These are phyloP conservation scores for Diachasma alloeum DNA, from an alignment of 1,140 invertebrate species.

Conservation along the genomic window DNA sequence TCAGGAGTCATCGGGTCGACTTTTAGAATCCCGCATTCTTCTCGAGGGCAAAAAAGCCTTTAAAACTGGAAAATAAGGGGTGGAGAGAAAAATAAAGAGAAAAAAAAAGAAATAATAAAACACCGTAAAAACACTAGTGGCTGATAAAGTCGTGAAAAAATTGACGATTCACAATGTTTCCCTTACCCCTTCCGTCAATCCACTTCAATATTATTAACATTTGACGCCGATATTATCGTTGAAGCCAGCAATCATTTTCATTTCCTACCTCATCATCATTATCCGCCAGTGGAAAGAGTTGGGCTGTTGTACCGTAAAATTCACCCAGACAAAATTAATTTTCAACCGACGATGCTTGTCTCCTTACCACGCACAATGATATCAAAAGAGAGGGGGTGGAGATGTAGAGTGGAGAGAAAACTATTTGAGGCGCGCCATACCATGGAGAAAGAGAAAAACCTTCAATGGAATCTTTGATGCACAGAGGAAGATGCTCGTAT, in stretches of 20 bases:
- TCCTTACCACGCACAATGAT: not conserved
- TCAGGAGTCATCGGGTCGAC: not conserved
- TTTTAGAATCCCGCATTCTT: constrained; percentile 1
- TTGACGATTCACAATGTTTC: not conserved
- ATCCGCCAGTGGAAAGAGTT: not conserved
- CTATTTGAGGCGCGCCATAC: constrained; percentile 3
- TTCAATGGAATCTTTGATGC: not conserved
- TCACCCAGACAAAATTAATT: not conserved
- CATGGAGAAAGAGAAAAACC: not conserved
- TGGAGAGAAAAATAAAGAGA: not conserved
- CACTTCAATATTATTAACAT: not conserved
- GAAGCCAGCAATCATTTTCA: not conserved
- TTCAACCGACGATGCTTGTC: not conserved
- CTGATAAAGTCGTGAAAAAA: not conserved
- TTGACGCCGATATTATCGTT: not conserved
- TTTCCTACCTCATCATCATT: not conserved
- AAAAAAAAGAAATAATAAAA: not conserved
- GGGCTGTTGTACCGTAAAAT: not conserved
- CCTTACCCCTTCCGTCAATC: not conserved
- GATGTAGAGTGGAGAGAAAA: not conserved
- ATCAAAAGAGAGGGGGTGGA: no score
- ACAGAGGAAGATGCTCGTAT: not conserved
- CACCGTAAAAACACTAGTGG: not conserved
- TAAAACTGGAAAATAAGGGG: not conserved
- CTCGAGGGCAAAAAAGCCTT: not conserved